A percentile compares a stretch with the other conserved stretches of the same genome.
These are phyloP conservation scores for Scaptomyza tumidula DNA, from an alignment of 2,888 invertebrate species.

Conservation along the genomic window DNA sequence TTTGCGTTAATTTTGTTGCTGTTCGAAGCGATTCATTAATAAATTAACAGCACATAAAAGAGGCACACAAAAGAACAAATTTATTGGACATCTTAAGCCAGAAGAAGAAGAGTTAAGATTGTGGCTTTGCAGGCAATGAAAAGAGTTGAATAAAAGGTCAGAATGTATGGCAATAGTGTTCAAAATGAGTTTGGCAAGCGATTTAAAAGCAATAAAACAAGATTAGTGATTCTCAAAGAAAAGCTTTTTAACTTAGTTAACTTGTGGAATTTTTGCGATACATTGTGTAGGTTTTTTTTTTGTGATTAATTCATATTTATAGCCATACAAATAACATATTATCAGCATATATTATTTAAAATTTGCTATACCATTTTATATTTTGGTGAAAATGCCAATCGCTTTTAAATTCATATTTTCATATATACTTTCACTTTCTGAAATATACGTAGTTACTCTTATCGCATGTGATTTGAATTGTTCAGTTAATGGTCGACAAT, in stretches of 20 bases:
- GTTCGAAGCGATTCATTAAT: slow-evolving; percentile 69
- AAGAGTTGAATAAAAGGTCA: slow-evolving; percentile 26
- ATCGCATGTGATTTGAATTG: no score
- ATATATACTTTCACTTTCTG: no score
- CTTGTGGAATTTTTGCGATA: background rate
- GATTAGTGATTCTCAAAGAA: slow-evolving; percentile 22
- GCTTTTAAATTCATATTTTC: no score
- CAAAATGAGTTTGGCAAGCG: slow-evolving; percentile 49
- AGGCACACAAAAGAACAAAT: slow-evolving; percentile 54
- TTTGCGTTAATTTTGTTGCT: slow-evolving; percentile 34
- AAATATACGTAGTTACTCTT: no score
- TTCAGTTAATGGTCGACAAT: no score
- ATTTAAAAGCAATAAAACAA: slow-evolving; percentile 68
- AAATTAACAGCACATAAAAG: slow-evolving; percentile 69
- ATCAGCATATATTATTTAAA: no score
- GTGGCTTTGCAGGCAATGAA: no score
- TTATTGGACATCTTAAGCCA: slow-evolving; percentile 42
- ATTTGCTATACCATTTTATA: no score
- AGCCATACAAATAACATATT: no score
- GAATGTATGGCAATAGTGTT: slow-evolving; percentile 26
- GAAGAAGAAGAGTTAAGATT: slow-evolving; percentile 22
- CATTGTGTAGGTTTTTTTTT: background rate
- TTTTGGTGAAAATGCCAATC: no score
- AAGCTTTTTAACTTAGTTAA: slow-evolving; percentile 2
- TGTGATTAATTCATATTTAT: background rate